These are phyloP conservation scores for Stegophylla sp. DNA, from an alignment of 2,888 invertebrate genomes.

Conservation along the genomic window DNA sequence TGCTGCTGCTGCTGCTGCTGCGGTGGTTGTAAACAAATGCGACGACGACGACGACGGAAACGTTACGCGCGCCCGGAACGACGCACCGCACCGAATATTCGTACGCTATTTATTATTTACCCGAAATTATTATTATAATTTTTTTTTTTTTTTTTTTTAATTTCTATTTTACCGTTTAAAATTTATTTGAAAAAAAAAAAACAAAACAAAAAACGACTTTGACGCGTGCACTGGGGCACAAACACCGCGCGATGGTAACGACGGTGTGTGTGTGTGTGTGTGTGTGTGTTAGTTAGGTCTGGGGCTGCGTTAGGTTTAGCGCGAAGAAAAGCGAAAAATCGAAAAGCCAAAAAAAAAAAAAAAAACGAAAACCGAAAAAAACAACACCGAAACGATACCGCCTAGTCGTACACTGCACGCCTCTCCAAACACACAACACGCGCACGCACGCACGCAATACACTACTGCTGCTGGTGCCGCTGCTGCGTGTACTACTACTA, in stretches of 20 bases:
- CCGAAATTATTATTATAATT: no score
- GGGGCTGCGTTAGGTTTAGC: neutral
- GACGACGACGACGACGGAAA: neutral
- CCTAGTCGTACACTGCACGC: neutral
- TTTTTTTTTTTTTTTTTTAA: no score
- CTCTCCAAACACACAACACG: conserved; percentile 9
- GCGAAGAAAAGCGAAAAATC: neutral
- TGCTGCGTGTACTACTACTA: neutral
- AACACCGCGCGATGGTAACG: neutral
- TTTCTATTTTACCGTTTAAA: no score
- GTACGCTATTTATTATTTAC: no score
- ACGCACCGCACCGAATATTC: no score
- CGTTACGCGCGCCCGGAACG: neutral
- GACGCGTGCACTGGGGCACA: neutral
- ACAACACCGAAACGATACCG: neutral
- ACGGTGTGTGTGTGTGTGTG: neutral
- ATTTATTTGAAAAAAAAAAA: no score
- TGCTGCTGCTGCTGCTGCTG: no score
- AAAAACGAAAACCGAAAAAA: neutral
- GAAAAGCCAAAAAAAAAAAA: neutral
- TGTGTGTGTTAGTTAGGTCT: neutral
- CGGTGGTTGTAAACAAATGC: no score
- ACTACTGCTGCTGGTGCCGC: neutral
- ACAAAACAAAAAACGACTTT: no score
- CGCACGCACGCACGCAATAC: conserved; percentile 28